Percentiles rank a stretch among this genome's conserved stretches.
Evolutionary conservation across 2,888 invertebrate species (phyloP).

Genomic region (Venusia cambrica): DNA sequence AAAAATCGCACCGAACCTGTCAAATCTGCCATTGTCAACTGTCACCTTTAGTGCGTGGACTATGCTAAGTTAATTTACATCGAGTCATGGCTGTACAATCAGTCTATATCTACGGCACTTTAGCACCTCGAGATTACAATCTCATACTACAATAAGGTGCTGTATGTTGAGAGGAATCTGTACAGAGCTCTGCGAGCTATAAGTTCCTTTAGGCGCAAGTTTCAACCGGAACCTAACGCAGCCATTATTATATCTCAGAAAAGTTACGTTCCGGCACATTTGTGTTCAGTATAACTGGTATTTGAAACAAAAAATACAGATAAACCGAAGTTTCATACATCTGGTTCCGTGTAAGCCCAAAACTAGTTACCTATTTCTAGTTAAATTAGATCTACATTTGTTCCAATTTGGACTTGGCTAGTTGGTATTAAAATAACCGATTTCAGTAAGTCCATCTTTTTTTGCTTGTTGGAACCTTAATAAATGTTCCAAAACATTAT

Average conservation of each 20-base stretch:
- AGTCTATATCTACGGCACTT: conserved; percentile 68
- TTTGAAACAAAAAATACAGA: too few relatives aligned
- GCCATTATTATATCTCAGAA: too few relatives aligned
- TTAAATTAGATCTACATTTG: too few relatives aligned
- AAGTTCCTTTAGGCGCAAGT: conserved; percentile 1
- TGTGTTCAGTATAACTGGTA: too few relatives aligned
- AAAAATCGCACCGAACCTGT: conserved; percentile 20
- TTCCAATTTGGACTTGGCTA: too few relatives aligned
- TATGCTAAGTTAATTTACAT: conserved; percentile 51
- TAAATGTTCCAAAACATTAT: too few relatives aligned
- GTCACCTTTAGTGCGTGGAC: conserved; percentile 38
- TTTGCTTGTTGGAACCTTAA: too few relatives aligned
- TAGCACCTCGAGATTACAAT: conserved; percentile 59
- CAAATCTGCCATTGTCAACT: conserved; percentile 30
- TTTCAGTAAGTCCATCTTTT: too few relatives aligned
- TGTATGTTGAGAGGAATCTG: conserved; percentile 17
- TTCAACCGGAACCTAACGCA: too few relatives aligned
- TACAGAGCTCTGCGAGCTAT: conserved; percentile 15
- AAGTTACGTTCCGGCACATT: too few relatives aligned
- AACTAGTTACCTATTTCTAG: too few relatives aligned
- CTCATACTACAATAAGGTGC: conserved; percentile 26
- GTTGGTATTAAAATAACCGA: too few relatives aligned
- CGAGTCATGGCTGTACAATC: conserved; percentile 73
- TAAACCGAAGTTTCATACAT: background rate
- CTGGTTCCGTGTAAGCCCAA: conserved; percentile 5